A percentile compares a stretch with the other conserved stretches of the same genome.
phyloP scores from a whole-genome alignment of 1,140 invertebrate genomes.

The Caenorhabditis latens region DNA sequence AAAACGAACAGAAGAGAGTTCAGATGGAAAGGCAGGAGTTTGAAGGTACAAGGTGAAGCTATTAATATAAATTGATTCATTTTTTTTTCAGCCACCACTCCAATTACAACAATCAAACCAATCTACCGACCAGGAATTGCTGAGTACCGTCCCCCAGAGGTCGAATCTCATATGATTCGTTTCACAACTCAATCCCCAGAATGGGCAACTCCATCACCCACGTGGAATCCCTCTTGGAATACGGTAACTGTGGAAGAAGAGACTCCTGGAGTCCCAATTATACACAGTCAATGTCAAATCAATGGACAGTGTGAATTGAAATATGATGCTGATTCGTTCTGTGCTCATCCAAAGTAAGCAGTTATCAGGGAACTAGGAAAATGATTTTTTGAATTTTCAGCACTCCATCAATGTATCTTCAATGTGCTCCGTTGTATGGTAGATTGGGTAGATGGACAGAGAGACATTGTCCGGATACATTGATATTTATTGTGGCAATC shows the following conservation, averaged over 20 bases:
- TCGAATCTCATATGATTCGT: slow-evolving; percentile 57
- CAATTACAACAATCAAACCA: slow-evolving; percentile 11
- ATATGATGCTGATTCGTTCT: slow-evolving; percentile 53
- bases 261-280: background rate
- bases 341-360: slow-evolving; percentile 53
- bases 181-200: slow-evolving; percentile 29
- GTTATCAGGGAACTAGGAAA: no score
- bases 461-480: slow-evolving; percentile 34
- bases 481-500: slow-evolving; percentile 41
- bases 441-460: slow-evolving; percentile 54
- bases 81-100: slow-evolving; percentile 1
- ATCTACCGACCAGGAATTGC: slow-evolving; percentile 29
- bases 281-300: slow-evolving; percentile 28
- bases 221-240: background rate
- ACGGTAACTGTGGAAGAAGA: slow-evolving; percentile 1
- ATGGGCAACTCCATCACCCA: slow-evolving; percentile 21
- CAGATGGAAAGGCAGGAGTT: background rate
- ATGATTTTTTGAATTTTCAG: background rate
- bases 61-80: background rate
- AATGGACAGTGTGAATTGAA: slow-evolving; percentile 56
- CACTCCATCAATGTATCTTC: slow-evolving; percentile 41
- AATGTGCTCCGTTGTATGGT: slow-evolving; percentile 58
- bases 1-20: background rate
- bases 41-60: background rate
- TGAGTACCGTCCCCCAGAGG: slow-evolving; percentile 27